Conservation (phyloP, 64 coral and sea anemone species). For the Astreopora myriophthalma region DNA sequence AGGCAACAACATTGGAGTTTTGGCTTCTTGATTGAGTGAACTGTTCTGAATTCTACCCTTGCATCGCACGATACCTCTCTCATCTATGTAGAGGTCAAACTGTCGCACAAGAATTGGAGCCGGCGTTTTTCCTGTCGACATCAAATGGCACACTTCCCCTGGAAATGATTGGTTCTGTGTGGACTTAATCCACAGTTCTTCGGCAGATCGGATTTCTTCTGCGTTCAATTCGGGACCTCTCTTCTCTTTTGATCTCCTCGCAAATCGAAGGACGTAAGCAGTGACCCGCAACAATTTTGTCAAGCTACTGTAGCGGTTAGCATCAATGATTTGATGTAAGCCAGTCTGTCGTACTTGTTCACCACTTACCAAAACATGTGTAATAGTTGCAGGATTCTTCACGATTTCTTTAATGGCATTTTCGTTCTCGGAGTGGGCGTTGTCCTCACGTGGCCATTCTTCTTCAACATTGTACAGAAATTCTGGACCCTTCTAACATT, state of each 20-base stretch:
- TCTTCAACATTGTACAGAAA: not conserved
- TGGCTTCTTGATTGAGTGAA: no score
- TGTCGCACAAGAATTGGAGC: not conserved
- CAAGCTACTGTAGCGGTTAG: not conserved
- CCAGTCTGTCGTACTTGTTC: not conserved
- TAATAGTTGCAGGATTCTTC: not conserved
- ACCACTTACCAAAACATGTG: not conserved
- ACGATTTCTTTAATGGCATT: not conserved
- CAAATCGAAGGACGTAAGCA: not conserved
- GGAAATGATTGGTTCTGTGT: not conserved
- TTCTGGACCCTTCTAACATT: not conserved
- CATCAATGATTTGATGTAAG: conserved; percentile 17
- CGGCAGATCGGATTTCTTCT: not conserved
- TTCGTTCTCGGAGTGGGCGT: not conserved
- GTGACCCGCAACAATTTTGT: conserved; percentile 10
- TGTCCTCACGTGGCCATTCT: not conserved
- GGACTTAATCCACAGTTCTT: not conserved
- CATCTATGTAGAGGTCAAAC: not conserved
- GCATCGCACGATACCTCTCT: not conserved
- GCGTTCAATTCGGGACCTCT: not conserved
- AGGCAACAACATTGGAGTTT: no score
- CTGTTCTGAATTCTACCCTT: not conserved
- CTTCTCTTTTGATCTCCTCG: not conserved
- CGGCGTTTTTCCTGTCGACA: not conserved
- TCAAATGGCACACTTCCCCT: not conserved